These are phyloP conservation scores for Pedicia rivosa DNA, from an alignment of 2,888 invertebrate species.

Conservation along the genomic window DNA sequence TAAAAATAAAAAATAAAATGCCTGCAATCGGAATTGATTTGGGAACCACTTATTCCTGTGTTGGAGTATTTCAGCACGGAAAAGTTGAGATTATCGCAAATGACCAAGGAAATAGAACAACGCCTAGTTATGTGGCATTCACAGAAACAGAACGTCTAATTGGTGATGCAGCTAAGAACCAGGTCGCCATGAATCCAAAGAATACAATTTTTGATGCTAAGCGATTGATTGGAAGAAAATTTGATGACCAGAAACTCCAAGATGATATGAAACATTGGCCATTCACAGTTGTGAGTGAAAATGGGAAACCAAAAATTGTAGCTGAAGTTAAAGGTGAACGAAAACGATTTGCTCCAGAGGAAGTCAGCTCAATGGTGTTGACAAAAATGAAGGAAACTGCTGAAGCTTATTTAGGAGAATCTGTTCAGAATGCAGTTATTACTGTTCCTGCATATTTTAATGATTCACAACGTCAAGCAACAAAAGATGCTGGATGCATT, in stretches of 20 bases:
- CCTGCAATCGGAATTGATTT: slow-evolving; percentile 71
- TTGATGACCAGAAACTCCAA: slow-evolving; percentile 83
- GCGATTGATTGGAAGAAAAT: slow-evolving; percentile 88
- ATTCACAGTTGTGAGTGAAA: slow-evolving; percentile 72
- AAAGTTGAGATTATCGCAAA: slow-evolving; percentile 84
- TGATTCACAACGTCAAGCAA: slow-evolving; percentile 81
- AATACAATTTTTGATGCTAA: slow-evolving; percentile 92
- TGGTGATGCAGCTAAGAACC: slow-evolving; percentile 76
- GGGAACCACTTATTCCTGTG: slow-evolving; percentile 90
- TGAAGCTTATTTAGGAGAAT: slow-evolving; percentile 77
- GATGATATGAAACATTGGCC: slow-evolving; percentile 94
- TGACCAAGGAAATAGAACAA: slow-evolving; percentile 80
- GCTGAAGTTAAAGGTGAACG: slow-evolving; percentile 80
- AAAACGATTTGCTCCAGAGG: slow-evolving; percentile 86
- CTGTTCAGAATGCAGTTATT: slow-evolving; percentile 77
- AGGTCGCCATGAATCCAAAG: slow-evolving; percentile 79
- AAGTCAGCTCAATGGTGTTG: slow-evolving; percentile 87
- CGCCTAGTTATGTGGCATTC: slow-evolving; percentile 61
- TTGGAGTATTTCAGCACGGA: slow-evolving; percentile 84
- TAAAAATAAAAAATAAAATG: background rate
- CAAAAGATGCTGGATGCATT: slow-evolving; percentile 86
- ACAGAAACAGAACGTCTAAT: slow-evolving; percentile 76
- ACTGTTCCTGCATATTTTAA: slow-evolving; percentile 90
- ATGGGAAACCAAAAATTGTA: slow-evolving; percentile 69
- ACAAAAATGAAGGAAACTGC: slow-evolving; percentile 92